Evolutionary conservation across 1,140 invertebrate species (phyloP).

Genomic region (Hyphantria cunea): DNA sequence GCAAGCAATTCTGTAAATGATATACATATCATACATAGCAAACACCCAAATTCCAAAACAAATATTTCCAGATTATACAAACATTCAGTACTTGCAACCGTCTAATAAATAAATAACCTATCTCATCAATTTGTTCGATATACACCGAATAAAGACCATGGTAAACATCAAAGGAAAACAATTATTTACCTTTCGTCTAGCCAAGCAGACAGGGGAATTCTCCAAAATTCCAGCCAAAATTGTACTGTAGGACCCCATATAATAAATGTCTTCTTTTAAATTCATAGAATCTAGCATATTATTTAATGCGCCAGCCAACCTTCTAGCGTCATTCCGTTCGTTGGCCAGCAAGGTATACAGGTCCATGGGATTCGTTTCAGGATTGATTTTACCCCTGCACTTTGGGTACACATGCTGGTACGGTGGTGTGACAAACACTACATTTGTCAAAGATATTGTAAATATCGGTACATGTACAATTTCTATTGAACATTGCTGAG

Average conservation of each 20-base stretch:
- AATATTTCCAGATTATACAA: background rate
- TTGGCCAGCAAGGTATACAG: slow-evolving; percentile 65
- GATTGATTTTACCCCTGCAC: slow-evolving; percentile 71
- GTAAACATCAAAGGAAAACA: no score
- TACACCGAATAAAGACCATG: no score
- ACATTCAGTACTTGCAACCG: background rate
- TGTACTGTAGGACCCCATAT: slow-evolving; percentile 84
- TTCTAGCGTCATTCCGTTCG: slow-evolving; percentile 61
- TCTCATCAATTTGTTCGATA: no score
- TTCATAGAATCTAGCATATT: slow-evolving; percentile 83
- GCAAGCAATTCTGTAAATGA: slow-evolving; percentile 77
- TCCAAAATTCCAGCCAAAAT: slow-evolving; percentile 85
- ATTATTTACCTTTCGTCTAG: slow-evolving; percentile 81
- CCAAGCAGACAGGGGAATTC: slow-evolving; percentile 76
- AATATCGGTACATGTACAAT: slow-evolving; percentile 85
- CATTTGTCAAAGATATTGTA: slow-evolving; percentile 81
- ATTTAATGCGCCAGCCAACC: slow-evolving; percentile 82
- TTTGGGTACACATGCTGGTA: slow-evolving; percentile 84
- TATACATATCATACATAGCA: slow-evolving; percentile 2
- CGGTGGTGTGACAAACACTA: slow-evolving; percentile 85
- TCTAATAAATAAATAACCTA: no score
- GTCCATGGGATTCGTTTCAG: slow-evolving; percentile 71
- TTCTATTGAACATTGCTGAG: slow-evolving; percentile 83
- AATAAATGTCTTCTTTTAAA: slow-evolving; percentile 85
- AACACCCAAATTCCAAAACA: no score